Conservation (phyloP, 2,797 vertebrate genomes). For the Siniperca undulata region DNA sequence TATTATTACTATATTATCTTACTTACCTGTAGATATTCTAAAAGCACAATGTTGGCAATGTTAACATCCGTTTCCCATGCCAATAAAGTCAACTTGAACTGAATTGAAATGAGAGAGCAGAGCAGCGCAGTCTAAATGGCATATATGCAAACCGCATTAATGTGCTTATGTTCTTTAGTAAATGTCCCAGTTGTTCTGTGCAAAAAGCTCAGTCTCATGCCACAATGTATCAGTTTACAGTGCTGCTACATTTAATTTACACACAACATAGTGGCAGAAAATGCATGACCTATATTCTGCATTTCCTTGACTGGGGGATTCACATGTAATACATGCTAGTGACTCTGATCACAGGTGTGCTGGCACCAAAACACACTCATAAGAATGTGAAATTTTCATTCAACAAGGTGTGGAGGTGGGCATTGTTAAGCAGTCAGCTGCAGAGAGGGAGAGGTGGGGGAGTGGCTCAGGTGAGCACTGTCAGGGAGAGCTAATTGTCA, state of each 20-base stretch:
- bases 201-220: conserved; percentile 59
- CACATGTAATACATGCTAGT: conserved; percentile 6
- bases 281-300: conserved; percentile 56
- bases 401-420: neutral
- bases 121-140: conserved; percentile 61
- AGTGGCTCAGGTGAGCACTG: no score
- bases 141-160: conserved; percentile 79
- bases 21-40: no score
- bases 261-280: conserved; percentile 8
- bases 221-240: conserved; percentile 36
- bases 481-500: no score
- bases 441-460: no score
- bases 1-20: no score
- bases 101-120: conserved; percentile 4
- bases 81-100: no score
- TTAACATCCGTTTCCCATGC: no score
- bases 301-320: conserved; percentile 21
- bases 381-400: conserved; percentile 3
- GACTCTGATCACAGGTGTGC: neutral
- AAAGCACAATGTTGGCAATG: no score
- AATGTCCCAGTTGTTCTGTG: conserved; percentile 65
- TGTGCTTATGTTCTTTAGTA: conserved; percentile 79
- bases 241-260: conserved; percentile 31
- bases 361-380: neutral
- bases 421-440: no score